These are phyloP conservation scores for Paratrypauchen microcephalus DNA, from an alignment of 2,797 vertebrate species.

Conservation along the genomic window DNA sequence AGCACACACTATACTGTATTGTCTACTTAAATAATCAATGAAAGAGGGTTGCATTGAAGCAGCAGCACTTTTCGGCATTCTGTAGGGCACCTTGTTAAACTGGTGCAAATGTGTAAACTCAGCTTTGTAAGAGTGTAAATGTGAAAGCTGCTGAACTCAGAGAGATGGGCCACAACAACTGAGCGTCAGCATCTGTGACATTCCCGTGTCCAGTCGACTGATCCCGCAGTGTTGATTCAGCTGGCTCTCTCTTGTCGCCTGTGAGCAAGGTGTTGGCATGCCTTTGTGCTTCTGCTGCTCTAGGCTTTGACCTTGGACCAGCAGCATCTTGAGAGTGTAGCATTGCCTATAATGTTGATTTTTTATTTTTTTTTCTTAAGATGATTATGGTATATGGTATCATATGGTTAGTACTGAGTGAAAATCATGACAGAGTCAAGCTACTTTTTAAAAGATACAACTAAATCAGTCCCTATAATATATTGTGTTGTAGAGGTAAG, in stretches of 20 bases:
- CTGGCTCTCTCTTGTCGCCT: constrained; percentile 56
- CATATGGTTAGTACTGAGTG: too few relatives aligned
- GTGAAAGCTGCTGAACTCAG: constrained; percentile 48
- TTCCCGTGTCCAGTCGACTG: constrained; percentile 61
- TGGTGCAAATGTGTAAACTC: constrained; percentile 57
- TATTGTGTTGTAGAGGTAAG: constrained; percentile 16
- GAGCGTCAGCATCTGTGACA: constrained; percentile 62
- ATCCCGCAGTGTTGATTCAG: constrained; percentile 77
- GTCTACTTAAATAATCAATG: constrained; percentile 14
- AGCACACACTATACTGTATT: constrained; percentile 8
- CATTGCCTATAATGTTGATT: constrained; percentile 17
- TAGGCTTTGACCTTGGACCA: constrained; percentile 69
- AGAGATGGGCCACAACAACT: constrained; percentile 34
- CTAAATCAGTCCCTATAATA: constrained; percentile 16
- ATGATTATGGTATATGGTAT: constrained; percentile 6
- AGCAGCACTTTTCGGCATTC: not conserved
- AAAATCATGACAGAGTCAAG: not conserved
- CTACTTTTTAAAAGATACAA: not conserved
- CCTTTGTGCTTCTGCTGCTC: constrained; percentile 41
- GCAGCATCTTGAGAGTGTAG: constrained; percentile 58
- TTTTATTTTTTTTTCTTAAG: constrained; percentile 19
- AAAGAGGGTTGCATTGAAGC: constrained; percentile 19
- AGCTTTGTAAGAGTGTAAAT: constrained; percentile 48
- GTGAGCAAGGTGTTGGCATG: constrained; percentile 59
- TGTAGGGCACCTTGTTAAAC: constrained; percentile 5